A percentile compares a stretch with the other conserved stretches of the same genome.
These are phyloP conservation scores for Eulimnadia texana DNA, from an alignment of 1,140 invertebrate species.

Conservation along the genomic window DNA sequence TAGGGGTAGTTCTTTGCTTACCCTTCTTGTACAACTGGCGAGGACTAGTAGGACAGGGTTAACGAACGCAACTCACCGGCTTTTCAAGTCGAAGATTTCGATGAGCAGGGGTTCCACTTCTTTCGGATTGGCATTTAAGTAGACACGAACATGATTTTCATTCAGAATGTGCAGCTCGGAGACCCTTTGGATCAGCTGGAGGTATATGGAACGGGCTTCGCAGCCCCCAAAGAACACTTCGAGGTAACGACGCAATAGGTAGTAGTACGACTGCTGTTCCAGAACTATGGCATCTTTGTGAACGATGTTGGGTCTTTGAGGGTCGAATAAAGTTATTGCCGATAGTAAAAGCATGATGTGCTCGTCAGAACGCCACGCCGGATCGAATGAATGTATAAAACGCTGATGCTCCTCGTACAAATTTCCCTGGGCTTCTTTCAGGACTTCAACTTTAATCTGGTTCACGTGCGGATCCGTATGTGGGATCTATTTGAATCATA, in stretches of 20 bases:
- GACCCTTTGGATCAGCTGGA: slow-evolving; percentile 74
- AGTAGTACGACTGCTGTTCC: slow-evolving; percentile 84
- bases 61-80: slow-evolving; percentile 1
- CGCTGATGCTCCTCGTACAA: slow-evolving; percentile 67
- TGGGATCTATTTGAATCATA: slow-evolving; percentile 40
- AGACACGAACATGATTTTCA: slow-evolving; percentile 71
- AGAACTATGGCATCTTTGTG: slow-evolving; percentile 70
- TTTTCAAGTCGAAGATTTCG: slow-evolving; percentile 81
- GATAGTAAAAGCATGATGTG: slow-evolving; percentile 77
- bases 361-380: slow-evolving; percentile 63
- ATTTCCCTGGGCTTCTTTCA: slow-evolving; percentile 74
- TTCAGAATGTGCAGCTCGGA: slow-evolving; percentile 69
- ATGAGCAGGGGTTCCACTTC: slow-evolving; percentile 78
- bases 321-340: slow-evolving; percentile 76
- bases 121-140: slow-evolving; percentile 75
- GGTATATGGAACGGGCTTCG: slow-evolving; percentile 67
- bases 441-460: slow-evolving; percentile 62
- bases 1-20: too few relatives aligned
- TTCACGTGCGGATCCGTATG: slow-evolving; percentile 49
- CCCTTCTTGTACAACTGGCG: background rate
- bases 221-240: slow-evolving; percentile 67
- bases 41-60: too few relatives aligned
- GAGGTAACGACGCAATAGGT: slow-evolving; percentile 67
- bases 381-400: slow-evolving; percentile 65
- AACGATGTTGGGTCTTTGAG: slow-evolving; percentile 58